Evolutionary conservation across 2,888 invertebrate genomes (phyloP).

Genomic region (Epistrophella euchroma): DNA sequence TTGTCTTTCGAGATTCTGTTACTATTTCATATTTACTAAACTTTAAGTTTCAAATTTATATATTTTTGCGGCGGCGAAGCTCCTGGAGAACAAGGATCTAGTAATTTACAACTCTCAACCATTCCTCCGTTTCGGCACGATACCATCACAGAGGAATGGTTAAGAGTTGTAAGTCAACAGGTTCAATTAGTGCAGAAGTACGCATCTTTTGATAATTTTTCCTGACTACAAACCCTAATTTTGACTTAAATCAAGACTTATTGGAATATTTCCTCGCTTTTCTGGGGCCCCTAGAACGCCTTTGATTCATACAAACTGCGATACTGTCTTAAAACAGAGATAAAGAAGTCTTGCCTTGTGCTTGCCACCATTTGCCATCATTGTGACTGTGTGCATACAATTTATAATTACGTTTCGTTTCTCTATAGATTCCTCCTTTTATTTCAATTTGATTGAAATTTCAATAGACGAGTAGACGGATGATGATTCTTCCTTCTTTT

Average conservation of each 20-base stretch:
- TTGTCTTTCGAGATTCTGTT: too few species aligned
- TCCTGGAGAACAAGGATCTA: too few species aligned
- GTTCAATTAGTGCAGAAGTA: too few species aligned
- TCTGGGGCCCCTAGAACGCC: neutral
- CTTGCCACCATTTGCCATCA: slow-evolving; percentile 39
- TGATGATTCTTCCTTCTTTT: slow-evolving; percentile 22
- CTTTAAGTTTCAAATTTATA: too few species aligned
- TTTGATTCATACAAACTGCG: neutral
- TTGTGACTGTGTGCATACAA: slow-evolving; percentile 65
- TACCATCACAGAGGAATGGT: too few species aligned
- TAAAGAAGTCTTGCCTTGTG: slow-evolving; percentile 1
- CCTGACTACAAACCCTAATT: too few species aligned
- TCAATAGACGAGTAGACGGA: slow-evolving; percentile 65
- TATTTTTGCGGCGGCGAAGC: too few species aligned
- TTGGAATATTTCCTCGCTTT: neutral
- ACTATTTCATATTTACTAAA: too few species aligned
- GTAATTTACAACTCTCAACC: too few species aligned
- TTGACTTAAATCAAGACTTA: neutral
- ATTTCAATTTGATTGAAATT: slow-evolving; percentile 77
- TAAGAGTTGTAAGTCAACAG: too few species aligned
- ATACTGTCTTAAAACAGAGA: neutral
- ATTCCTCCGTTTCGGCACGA: too few species aligned
- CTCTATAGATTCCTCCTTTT: slow-evolving; percentile 70
- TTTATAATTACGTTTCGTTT: slow-evolving; percentile 77
- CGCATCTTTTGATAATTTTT: too few species aligned